Base-by-base conservation (phyloP, 1,140 invertebrate species). In the Brachionus rotundiformis region DNA sequence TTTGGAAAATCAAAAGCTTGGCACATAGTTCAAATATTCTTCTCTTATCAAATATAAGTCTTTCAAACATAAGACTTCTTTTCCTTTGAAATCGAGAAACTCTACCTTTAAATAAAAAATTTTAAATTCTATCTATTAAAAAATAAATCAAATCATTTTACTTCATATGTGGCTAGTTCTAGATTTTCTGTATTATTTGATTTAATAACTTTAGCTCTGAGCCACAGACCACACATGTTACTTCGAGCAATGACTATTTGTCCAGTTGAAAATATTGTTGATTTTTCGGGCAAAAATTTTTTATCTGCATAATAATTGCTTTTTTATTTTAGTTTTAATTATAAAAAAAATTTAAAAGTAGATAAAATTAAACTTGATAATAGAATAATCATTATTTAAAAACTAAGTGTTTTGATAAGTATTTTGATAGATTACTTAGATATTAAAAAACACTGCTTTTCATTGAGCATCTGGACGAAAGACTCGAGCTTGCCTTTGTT, bases 241-340 rank as follows among this genome's bases (percentile, higher is more conserved):
- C 68, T 73, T 73, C 39, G 36, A 11, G 68, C 68, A 73, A 41
- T 33, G 7, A 73, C 68, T 13, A 73, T 73, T 73, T 73, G 68
- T 11, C 68, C 68, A 2, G 27, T 73, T 23, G 33, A 25, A 73
- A 47, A 73, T 25, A 73, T 73, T 25, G 68, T 73, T 1, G 39
- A 73, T n/a, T 73, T 73, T 73, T 73, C 68, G 7, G 36, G 36
- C 39, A 73, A 23, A 25, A 73, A 73, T 73, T 44, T 44, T 44
- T 73, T 73, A 44, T 73, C 23, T 31, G 8, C 33, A 73, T 73
- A 73, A 23, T 73, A 73, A 13, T 73, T 5, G 27, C 68, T 73
- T 73, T 25, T 65, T 65, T 65, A 4, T 65, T 33, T 65, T 29
- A 65, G 31, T 27, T 33, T 65, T 33, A 65, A 33, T 11, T 65